Base-by-base conservation (phyloP, 2,888 invertebrate genomes). In the Poecilus cupreus region DNA sequence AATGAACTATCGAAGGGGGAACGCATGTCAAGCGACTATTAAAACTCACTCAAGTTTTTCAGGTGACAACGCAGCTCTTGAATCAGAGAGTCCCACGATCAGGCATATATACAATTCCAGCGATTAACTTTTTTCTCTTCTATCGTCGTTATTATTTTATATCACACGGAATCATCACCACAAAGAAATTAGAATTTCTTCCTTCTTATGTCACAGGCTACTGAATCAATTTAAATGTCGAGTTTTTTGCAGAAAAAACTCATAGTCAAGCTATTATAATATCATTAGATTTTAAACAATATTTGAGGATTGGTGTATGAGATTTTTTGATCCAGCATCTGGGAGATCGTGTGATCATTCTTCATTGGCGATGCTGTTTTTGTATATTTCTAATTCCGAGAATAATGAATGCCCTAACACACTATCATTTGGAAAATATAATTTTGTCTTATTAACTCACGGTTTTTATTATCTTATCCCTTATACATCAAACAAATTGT, bases 11-110 rank as follows among this genome's bases (percentile, higher is more conserved):
- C 72, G 72, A 72, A 72, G 72, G 72, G 39, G 24, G 46, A 72
- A 72, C 24, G 26, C 68, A 68, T 68, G 68, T 24, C 74, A 49
- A 82, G 76, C 79, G 80, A 83, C 83, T 83, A 84, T 84, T 84
- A 84, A 84, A 84, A 84, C 76, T 82, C 82, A 83, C 83, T 83
- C 84, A 84, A 83, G 78, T 84, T 84, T 84, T 84, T 84, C 82
- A 75, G 75, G 75, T 75, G 75, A 51, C 75, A 75, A 75, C 24
- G 51, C 24, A 49, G 75, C 11, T 22, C 13, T 37, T 75, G 49
- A 60, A 60, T 43, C 74, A 18, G 13, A 54, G 57, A 43, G 22
- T 77, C 77, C 77, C 77, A 77, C 77, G 77, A 77, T 77, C 60
- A 49, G 20, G 26, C 46, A 20, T 13, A 32, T 26, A 46, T n/a